Evolutionary conservation across 2,888 invertebrate genomes (phyloP).

Genomic region (Steinernema scapterisci): DNA sequence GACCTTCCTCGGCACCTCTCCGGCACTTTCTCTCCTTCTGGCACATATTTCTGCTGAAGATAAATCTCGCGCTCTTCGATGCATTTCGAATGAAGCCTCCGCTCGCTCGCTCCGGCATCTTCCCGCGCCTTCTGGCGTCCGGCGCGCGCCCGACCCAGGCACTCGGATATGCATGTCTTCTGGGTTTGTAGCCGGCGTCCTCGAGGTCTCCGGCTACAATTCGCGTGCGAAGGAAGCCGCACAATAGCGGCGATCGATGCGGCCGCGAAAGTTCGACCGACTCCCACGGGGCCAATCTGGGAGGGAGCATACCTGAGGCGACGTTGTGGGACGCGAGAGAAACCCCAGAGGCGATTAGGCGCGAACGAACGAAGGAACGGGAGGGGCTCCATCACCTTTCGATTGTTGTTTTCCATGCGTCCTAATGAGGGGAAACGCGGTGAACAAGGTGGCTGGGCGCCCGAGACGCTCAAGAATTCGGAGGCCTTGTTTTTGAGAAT

Average conservation of each 20-base stretch:
- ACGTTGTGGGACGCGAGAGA: neutral
- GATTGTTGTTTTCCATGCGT: slow-evolving; percentile 22
- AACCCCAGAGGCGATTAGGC: neutral
- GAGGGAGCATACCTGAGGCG: slow-evolving; percentile 9
- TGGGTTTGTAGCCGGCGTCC: neutral
- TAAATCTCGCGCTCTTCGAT: slow-evolving; percentile 9
- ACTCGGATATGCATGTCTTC: neutral
- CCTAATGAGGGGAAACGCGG: neutral
- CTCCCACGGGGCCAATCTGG: slow-evolving; percentile 20
- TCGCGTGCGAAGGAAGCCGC: slow-evolving; percentile 19
- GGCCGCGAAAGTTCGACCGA: slow-evolving; percentile 13
- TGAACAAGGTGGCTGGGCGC: neutral
- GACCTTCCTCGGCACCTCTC: too few relatives aligned
- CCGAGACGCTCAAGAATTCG: too few relatives aligned
- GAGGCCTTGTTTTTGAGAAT: too few relatives aligned
- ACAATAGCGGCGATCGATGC: slow-evolving; percentile 23
- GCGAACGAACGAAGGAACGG: too few relatives aligned
- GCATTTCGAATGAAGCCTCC: slow-evolving; percentile 15
- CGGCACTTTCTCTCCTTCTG: too few relatives aligned
- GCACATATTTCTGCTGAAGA: neutral
- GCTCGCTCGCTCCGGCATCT: too few relatives aligned
- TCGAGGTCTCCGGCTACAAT: neutral
- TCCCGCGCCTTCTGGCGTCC: neutral
- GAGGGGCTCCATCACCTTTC: slow-evolving; percentile 16
- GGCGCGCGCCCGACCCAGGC: too few relatives aligned